Evolutionary conservation across 2,888 invertebrate species (phyloP), one percentile per base, ranked within the genome.

Genomic region (Amaurobius ferox): DNA sequence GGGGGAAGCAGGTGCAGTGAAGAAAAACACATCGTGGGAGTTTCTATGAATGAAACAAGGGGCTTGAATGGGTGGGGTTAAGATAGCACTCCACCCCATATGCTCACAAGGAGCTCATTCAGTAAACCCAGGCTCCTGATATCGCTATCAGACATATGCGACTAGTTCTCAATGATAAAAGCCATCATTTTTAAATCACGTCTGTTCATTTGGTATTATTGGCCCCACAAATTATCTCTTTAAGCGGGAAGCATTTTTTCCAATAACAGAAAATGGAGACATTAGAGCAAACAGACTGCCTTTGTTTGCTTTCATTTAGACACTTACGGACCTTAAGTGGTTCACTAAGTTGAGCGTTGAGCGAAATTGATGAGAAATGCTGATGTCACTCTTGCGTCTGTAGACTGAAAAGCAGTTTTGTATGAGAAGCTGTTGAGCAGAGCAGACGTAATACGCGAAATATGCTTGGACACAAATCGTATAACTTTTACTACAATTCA

Each of bases 1-100:
- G 16, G 30, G 48, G 71, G 16, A n/a, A 81, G 80, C 80, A 81
- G 80, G 80, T 81, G 80, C 80, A 78, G 40, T 19, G 78, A 19
- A 28, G 77, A 77, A 39, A 66, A 74, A 30, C 29, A 28, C 39
- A 23, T 74, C 73, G 72, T 80, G 79, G 79, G 79, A 67, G 79
- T 71, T 39, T 68, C 61, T 61, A 30, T 29, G 67, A 55, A 64
- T 79, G 71, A 35, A 30, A 64, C 61, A 68, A 55, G 74, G 70
- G 61, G 19, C 13, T 28, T 26, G 5, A 44, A 39, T 67, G 66
- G 68, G 74, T 68, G 80, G 61, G 74, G 74, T 64, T 23, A 44
- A 35, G 32, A 55, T 35, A 39, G 44, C 16, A 71, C 7, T 32
- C 64, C 64, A 19, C 66, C 40, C 19, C 30, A 44, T 70, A n/a